A percentile compares a stretch with the other conserved stretches of the same genome.
Conservation (phyloP, 2,797 vertebrate species). For the Lagocephalus sceleratus region DNA sequence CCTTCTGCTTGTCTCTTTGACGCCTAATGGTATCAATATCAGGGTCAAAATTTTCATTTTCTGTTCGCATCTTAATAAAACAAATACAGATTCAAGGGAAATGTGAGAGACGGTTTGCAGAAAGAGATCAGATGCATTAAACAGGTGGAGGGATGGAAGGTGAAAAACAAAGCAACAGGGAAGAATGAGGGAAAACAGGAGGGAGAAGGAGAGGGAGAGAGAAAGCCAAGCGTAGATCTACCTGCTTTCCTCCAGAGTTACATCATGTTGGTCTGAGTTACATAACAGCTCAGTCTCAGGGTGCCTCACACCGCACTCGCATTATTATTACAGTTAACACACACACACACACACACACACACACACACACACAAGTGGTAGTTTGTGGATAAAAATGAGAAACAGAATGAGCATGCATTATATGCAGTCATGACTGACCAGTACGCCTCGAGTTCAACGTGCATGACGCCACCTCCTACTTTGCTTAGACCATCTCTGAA, state of each 20-base stretch:
- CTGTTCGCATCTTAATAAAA: too few relatives aligned
- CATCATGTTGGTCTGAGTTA: constrained; percentile 58
- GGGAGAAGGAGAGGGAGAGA: background rate
- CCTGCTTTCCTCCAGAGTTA: constrained; percentile 11
- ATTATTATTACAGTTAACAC: constrained; percentile 11
- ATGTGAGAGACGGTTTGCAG: background rate
- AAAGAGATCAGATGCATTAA: background rate
- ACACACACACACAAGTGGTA: background rate
- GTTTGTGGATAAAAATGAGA: background rate
- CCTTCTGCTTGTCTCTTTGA: too few relatives aligned
- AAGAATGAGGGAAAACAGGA: too few relatives aligned
- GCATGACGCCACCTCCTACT: too few relatives aligned
- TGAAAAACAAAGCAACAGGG: background rate
- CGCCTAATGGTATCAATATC: too few relatives aligned
- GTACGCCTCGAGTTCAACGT: too few relatives aligned
- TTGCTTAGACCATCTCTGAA: too few relatives aligned
- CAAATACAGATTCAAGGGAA: background rate
- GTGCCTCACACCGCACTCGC: constrained; percentile 19
- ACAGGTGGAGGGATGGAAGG: background rate
- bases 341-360: constrained; percentile 1
- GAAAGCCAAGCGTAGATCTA: constrained; percentile 7
- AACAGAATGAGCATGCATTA: too few relatives aligned
- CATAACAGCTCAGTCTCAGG: constrained; percentile 39
- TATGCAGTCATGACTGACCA: too few relatives aligned
- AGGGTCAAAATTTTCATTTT: too few relatives aligned